Evolutionary conservation across 2,888 invertebrate genomes (phyloP), one percentile per base, ranked within the genome.

Genomic region (Noctua fimbriata): DNA sequence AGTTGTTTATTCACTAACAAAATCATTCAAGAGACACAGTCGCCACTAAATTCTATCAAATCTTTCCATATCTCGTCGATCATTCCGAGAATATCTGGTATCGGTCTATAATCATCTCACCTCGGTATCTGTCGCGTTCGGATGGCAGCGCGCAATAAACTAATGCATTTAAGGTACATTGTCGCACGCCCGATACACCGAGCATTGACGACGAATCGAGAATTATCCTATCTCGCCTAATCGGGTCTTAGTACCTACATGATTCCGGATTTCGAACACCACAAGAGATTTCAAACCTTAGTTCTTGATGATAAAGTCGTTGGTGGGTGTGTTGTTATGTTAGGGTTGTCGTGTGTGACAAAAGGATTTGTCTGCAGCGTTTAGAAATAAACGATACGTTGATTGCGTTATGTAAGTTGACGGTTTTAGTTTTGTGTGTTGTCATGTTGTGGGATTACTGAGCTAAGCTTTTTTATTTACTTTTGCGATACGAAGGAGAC

Each of bases 341-440:
- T 92, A 86, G 94, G 91, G 69, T 88, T 89, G 91, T 90, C 88
- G 90, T 92, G 92, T 95, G 94, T 95, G 95, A 94, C 95, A 94
- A 93, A 93, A 93, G 95, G 96, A 96, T 96, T 96, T 95, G 95
- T 95, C 94, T 94, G 93, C 90, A 93, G 89, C 92, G 93, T 95
- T 95, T 94, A 96, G 94, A 95, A 95, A 95, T 95, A 95, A 95
- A 95, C 94, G 94, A 95, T 93, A 93, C 91, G 93, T 93, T 96
- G 96, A 96, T 96, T 96, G 95, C 93, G 94, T 95, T 95, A 93
- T 95, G 94, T 94, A 94, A 95, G 94, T 92, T 92, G 94, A 92
- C 92, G 93, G 92, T 91, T 94, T 93, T 92, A 92, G 91, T 92
- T 93, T 94, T 93, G 88, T 92, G 92, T 92, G 77, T 92, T 92